phyloP scores from a whole-genome alignment of 2,797 vertebrate species.

The Pampus argenteus region DNA sequence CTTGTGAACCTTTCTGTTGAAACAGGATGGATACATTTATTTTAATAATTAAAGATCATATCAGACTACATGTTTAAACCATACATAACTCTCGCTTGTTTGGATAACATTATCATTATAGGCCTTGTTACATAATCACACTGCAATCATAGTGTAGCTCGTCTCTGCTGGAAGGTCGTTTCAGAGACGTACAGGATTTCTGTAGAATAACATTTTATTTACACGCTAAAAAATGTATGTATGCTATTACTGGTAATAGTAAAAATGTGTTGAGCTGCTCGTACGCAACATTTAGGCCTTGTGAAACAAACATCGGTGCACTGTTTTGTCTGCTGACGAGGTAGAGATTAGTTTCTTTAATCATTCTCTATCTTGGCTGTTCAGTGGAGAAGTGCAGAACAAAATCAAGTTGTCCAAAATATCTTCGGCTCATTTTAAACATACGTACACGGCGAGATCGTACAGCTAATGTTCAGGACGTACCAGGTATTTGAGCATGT shows the following conservation, averaged over 20 bases:
- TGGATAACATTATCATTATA: conserved; percentile 27
- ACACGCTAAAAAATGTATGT: conserved; percentile 38
- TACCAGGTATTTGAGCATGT: background rate
- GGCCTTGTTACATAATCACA: conserved; percentile 50
- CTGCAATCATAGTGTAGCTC: conserved; percentile 46
- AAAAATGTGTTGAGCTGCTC: conserved; percentile 26
- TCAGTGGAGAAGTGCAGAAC: no score
- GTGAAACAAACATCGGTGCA: conserved; percentile 36
- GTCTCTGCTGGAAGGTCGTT: conserved; percentile 21
- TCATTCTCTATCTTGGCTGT: background rate
- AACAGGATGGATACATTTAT: conserved; percentile 5
- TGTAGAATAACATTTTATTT: conserved; percentile 19
- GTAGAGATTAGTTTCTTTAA: conserved; percentile 54
- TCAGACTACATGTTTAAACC: background rate
- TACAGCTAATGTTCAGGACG: background rate
- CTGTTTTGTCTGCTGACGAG: conserved; percentile 53
- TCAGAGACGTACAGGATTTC: conserved; percentile 15
- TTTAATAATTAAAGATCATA: conserved; percentile 11
- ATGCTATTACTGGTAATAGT: background rate
- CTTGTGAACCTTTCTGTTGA: background rate
- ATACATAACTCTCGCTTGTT: background rate
- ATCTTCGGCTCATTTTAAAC: background rate
- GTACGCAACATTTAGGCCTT: conserved; percentile 44
- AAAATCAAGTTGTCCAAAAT: conserved; percentile 3
- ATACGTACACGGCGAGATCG: background rate